Evolutionary conservation across 2,888 invertebrate species (phyloP).

Genomic region (Ferrisia virgata): DNA sequence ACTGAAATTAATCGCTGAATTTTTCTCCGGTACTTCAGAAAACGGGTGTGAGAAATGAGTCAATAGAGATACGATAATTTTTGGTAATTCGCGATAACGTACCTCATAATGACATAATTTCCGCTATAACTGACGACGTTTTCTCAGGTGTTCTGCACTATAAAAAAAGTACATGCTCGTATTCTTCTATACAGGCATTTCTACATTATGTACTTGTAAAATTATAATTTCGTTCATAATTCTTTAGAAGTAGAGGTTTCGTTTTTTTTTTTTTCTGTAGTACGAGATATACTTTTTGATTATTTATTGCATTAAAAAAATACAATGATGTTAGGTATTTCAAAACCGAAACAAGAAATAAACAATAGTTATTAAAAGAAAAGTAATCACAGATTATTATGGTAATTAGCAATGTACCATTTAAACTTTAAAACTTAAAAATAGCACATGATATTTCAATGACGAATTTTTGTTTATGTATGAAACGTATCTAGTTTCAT

Average conservation of each 20-base stretch:
- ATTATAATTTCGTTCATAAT: too few species aligned
- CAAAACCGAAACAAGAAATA: background rate
- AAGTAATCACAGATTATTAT: background rate
- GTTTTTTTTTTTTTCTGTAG: background rate
- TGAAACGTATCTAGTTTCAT: slow-evolving; percentile 19
- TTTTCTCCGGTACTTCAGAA: slow-evolving; percentile 8
- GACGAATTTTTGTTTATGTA: slow-evolving; percentile 24
- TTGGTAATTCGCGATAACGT: slow-evolving; percentile 6
- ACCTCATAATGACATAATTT: slow-evolving; percentile 1
- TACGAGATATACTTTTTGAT: too few species aligned
- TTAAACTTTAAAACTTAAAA: slow-evolving; percentile 11
- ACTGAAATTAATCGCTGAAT: background rate
- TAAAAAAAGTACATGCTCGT: too few species aligned
- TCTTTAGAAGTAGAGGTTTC: too few species aligned
- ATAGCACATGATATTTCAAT: background rate
- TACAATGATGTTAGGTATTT: background rate
- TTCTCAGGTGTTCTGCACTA: background rate
- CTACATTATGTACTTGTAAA: too few species aligned
- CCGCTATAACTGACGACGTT: background rate
- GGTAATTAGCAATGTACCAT: background rate
- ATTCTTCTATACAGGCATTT: too few species aligned
- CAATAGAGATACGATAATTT: background rate
- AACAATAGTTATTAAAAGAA: background rate
- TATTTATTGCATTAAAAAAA: background rate
- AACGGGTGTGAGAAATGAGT: slow-evolving; percentile 21